A percentile compares a stretch with the other conserved stretches of the same genome.
Evolutionary conservation across 2,797 vertebrate species (phyloP).

Genomic region (Rhabdomys pumilio): DNA sequence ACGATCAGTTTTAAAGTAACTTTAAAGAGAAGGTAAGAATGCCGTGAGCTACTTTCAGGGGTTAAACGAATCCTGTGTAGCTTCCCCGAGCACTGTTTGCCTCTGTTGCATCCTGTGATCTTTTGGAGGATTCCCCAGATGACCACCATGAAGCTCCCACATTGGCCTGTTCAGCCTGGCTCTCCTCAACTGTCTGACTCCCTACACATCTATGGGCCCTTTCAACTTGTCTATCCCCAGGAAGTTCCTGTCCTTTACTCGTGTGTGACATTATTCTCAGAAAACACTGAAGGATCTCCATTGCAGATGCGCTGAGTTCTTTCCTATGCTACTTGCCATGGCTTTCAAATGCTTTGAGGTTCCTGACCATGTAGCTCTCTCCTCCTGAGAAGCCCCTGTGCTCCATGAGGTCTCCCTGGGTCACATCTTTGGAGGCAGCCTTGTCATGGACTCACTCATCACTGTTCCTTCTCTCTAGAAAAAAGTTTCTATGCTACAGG

Average conservation of each 20-base stretch:
- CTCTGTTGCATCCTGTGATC: background rate
- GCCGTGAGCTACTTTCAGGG: background rate
- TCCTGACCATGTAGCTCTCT: no score
- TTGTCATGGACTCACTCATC: background rate
- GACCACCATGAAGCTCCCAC: no score
- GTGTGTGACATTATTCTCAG: background rate
- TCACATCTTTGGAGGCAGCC: background rate
- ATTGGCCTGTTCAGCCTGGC: background rate
- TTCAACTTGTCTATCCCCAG: background rate
- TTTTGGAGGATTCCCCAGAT: background rate
- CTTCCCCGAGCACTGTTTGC: background rate
- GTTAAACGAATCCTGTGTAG: background rate
- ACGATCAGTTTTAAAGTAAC: no score
- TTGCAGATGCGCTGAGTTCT: background rate
- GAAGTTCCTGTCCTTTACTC: background rate
- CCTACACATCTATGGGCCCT: accelerated
- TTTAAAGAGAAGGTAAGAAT: background rate
- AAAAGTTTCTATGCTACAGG: no score
- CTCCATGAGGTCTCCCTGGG: no score
- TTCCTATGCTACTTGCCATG: background rate
- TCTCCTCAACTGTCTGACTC: background rate
- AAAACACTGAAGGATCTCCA: background rate
- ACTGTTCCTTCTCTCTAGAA: background rate
- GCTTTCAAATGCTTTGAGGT: background rate
- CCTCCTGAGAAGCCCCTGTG: background rate